Conservation (phyloP, 2,888 invertebrate genomes). For the Andrena chrysosceles region DNA sequence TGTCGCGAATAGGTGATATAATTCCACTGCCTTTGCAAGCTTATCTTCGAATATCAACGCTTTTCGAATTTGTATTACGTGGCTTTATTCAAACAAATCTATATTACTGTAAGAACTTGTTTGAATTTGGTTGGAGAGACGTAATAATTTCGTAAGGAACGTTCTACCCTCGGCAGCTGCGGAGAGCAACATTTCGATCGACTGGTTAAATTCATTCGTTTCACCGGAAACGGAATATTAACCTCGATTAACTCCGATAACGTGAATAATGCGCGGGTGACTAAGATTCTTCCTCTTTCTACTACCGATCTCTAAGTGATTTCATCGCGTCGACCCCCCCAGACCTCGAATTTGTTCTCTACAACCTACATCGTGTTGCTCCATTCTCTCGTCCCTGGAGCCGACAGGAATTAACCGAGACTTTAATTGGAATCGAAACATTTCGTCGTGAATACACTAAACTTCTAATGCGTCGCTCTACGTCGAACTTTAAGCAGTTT, state of each 20-base stretch:
- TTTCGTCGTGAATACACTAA: not conserved
- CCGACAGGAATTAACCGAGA: constrained; percentile 16
- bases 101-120: too few relatives aligned
- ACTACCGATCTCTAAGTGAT: constrained; percentile 59
- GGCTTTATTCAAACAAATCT: too few relatives aligned
- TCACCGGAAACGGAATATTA: constrained; percentile 78
- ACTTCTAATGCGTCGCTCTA: not conserved
- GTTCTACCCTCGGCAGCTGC: too few relatives aligned
- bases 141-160: too few relatives aligned
- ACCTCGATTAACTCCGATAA: constrained; percentile 74
- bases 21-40: constrained; percentile 1
- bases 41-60: too few relatives aligned
- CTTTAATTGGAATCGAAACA: not conserved
- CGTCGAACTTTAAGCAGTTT: not conserved
- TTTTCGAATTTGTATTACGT: too few relatives aligned
- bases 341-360: constrained; percentile 50
- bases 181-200: constrained; percentile 4
- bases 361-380: constrained; percentile 32
- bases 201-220: not conserved
- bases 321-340: constrained; percentile 59
- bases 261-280: constrained; percentile 66
- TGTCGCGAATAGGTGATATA: constrained; percentile 24
- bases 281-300: constrained; percentile 69
- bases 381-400: constrained; percentile 23
- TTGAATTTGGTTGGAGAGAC: too few relatives aligned